These are phyloP conservation scores for Cyprinus carpio DNA, from an alignment of 2,113 vertebrate species.

Conservation along the genomic window DNA sequence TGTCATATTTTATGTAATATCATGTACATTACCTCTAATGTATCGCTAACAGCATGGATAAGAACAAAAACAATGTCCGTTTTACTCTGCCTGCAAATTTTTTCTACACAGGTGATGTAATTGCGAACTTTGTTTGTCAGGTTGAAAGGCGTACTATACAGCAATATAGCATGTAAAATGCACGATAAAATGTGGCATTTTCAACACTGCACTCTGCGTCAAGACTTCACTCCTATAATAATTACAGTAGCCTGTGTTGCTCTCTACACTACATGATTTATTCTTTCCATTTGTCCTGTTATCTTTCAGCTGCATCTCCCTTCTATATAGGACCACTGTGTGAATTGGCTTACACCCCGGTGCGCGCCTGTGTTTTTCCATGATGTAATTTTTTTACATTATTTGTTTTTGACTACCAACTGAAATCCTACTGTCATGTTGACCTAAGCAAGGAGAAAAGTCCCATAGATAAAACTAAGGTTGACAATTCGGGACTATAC, in stretches of 20 bases:
- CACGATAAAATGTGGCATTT: not conserved
- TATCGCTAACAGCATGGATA: not conserved
- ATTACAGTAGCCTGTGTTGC: not conserved
- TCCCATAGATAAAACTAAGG: conserved; percentile 59
- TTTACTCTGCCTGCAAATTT: not conserved
- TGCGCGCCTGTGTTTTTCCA: no score
- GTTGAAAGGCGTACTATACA: not conserved
- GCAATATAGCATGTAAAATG: not conserved
- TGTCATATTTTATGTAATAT: no score
- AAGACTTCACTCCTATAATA: no score
- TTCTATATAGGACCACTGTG: conserved; percentile 1
- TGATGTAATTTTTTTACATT: conserved; percentile 60
- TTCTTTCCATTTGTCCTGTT: not conserved
- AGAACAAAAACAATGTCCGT: not conserved
- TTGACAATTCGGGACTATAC: conserved; percentile 46
- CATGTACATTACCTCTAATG: not conserved
- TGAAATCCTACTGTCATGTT: conserved; percentile 16
- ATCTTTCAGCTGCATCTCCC: not conserved
- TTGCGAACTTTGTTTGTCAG: not conserved
- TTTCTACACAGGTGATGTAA: not conserved
- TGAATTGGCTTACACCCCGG: conserved; percentile 25
- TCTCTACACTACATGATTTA: conserved; percentile 19
- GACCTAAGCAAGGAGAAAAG: conserved; percentile 17
- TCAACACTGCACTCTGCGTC: not conserved
- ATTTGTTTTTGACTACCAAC: conserved; percentile 36